A percentile compares a stretch with the other conserved stretches of the same genome.
Conservation (phyloP, 2,113 vertebrate genomes). For the Charadrius vociferus region DNA sequence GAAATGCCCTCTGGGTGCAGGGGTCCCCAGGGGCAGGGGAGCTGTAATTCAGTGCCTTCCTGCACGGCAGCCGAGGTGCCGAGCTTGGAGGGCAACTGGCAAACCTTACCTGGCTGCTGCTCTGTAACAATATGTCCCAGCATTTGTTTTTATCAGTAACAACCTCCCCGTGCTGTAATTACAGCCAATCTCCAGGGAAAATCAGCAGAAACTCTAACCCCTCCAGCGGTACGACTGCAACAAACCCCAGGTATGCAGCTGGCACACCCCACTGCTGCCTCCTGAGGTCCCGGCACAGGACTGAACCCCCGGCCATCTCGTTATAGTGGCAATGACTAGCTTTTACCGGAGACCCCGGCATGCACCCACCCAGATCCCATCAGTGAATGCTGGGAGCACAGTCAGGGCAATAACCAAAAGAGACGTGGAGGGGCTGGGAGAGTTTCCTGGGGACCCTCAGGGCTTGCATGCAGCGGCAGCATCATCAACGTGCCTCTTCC, state of each 20-base stretch:
- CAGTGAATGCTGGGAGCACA: fast-evolving
- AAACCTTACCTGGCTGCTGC: background rate
- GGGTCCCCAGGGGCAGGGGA: background rate
- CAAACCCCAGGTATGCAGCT: background rate
- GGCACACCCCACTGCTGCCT: fast-evolving
- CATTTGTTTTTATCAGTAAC: background rate
- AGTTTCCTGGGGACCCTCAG: background rate
- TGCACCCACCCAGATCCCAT: background rate
- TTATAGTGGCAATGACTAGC: background rate
- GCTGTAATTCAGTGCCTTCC: fast-evolving
- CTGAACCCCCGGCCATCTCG: fast-evolving
- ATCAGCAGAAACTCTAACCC: background rate
- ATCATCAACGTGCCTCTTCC: background rate
- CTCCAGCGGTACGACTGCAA: fast-evolving
- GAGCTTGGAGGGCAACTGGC: fast-evolving
- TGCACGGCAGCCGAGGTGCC: fast-evolving
- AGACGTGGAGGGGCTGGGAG: background rate
- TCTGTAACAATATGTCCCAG: background rate
- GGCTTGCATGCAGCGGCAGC: background rate
- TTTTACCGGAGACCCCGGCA: background rate
- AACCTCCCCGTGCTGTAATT: background rate
- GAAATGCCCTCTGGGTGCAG: background rate
- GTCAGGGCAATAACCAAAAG: background rate
- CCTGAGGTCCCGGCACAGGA: background rate
- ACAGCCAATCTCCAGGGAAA: background rate